These are phyloP conservation scores for Willowsia nigromaculata DNA, from an alignment of 2,888 invertebrate species.

Conservation along the genomic window DNA sequence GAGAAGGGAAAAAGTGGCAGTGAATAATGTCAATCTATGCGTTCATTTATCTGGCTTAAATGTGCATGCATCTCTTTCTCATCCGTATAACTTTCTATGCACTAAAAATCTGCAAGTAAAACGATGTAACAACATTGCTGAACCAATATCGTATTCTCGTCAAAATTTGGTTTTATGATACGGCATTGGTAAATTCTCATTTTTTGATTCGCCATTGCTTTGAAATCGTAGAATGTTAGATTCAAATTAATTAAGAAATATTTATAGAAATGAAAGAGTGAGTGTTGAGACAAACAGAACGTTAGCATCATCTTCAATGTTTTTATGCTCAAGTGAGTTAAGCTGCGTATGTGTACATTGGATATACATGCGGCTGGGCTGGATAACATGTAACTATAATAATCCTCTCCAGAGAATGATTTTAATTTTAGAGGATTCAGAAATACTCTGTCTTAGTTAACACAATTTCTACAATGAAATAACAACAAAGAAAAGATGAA, in stretches of 20 bases:
- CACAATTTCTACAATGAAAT: background rate
- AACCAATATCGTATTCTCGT: too few species aligned
- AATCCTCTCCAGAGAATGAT: background rate
- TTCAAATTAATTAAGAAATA: too few species aligned
- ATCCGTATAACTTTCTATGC: background rate
- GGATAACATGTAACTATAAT: too few species aligned
- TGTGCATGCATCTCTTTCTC: background rate
- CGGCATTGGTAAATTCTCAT: background rate
- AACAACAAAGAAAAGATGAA: background rate
- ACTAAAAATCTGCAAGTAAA: background rate
- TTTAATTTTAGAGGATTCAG: background rate
- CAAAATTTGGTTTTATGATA: too few species aligned
- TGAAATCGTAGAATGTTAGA: too few species aligned
- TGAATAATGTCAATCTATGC: conserved; percentile 53
- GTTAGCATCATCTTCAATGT: too few species aligned
- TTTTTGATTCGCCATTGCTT: background rate
- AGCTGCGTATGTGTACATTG: too few species aligned
- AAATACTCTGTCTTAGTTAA: background rate
- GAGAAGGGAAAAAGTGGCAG: background rate
- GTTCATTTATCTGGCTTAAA: conserved; percentile 53
- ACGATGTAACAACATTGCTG: background rate
- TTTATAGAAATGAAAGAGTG: too few species aligned
- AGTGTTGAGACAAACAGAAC: too few species aligned
- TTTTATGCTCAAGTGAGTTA: too few species aligned
- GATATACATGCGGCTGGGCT: too few species aligned